Conservation (phyloP, 2,113 vertebrate genomes). For the Ceratotherium simum region DNA sequence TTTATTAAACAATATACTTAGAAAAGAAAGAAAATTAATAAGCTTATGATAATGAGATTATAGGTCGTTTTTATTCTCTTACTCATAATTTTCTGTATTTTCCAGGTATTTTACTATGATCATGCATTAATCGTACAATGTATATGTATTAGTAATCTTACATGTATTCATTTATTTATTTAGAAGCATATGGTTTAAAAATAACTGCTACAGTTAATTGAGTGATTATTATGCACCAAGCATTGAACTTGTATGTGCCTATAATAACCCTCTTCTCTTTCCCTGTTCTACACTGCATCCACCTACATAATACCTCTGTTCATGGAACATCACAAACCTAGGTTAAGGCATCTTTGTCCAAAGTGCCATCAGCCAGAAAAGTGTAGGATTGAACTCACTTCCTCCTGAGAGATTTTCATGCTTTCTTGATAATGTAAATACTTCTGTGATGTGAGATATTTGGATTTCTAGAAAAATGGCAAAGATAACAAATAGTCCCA, state of each 20-base stretch:
- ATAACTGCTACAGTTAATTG: neutral
- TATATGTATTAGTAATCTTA: neutral
- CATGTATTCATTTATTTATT: neutral
- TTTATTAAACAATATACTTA: neutral
- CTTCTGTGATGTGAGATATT: neutral
- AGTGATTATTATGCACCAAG: neutral
- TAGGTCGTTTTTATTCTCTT: neutral
- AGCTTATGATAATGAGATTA: neutral
- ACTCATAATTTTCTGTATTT: slow-evolving; percentile 2
- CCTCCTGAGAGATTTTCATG: neutral
- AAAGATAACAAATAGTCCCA: neutral
- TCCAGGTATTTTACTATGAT: neutral
- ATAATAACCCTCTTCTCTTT: neutral
- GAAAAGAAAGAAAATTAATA: slow-evolving; percentile 1
- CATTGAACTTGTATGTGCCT: neutral
- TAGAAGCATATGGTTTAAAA: neutral
- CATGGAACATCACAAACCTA: neutral
- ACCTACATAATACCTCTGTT: neutral
- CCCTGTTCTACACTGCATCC: neutral
- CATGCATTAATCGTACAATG: neutral
- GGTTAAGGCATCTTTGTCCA: neutral
- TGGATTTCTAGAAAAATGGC: slow-evolving; percentile 4
- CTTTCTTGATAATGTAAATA: neutral
- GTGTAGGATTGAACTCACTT: neutral
- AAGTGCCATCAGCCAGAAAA: neutral